These are phyloP conservation scores for Falco cherrug DNA, from an alignment of 2,797 vertebrate species.

Conservation along the genomic window DNA sequence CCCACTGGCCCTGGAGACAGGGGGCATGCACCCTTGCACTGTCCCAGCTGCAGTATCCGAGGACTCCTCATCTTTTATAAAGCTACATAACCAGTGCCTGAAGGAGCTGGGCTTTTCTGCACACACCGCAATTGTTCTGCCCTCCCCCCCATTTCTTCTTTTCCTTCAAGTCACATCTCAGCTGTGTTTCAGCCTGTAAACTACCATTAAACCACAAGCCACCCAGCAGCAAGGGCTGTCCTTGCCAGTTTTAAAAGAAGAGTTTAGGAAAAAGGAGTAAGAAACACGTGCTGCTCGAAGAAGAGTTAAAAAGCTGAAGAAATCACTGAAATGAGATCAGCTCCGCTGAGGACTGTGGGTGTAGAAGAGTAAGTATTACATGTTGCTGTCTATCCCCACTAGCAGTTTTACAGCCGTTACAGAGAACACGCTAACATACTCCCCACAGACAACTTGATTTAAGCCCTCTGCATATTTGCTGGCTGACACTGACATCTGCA, in stretches of 20 bases:
- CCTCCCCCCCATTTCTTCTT: too few species aligned
- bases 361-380: not conserved
- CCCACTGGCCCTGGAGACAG: too few species aligned
- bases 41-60: not conserved
- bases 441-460: not conserved
- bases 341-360: not conserved
- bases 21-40: rapidly evolving
- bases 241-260: not conserved
- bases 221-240: not conserved
- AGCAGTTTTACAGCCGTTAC: not conserved
- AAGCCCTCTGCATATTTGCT: not conserved
- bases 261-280: not conserved
- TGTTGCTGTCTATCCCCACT: not conserved
- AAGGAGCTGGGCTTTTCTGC: not conserved
- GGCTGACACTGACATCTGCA: not conserved
- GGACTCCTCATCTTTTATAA: not conserved
- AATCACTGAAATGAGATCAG: not conserved
- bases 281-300: not conserved
- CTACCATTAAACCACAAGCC: not conserved
- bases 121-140: not conserved
- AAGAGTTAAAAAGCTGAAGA: not conserved
- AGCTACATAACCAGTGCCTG: not conserved
- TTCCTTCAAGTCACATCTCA: not conserved
- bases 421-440: not conserved
- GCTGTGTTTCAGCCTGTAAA: not conserved